phyloP scores from a whole-genome alignment of 2,888 invertebrate species.

The Drosophila ustulata region DNA sequence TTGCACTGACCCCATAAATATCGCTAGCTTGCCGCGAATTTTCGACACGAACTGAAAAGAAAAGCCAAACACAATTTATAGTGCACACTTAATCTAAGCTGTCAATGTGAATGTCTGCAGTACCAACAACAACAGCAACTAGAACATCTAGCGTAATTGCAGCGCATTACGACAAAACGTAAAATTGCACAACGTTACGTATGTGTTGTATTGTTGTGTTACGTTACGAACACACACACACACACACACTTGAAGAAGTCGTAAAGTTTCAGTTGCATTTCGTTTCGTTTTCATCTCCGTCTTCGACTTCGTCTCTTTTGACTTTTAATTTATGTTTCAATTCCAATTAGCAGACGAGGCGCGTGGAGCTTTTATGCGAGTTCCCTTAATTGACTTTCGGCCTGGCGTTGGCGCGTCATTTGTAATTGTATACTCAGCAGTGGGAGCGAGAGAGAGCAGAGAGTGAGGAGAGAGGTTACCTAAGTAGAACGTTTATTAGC shows the following conservation, averaged over 20 bases:
- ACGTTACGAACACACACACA: slow-evolving; percentile 41
- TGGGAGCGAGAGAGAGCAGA: not conserved
- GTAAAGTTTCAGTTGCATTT: slow-evolving; percentile 76
- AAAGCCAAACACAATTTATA: slow-evolving; percentile 73
- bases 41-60: slow-evolving; percentile 33
- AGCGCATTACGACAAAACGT: slow-evolving; percentile 65
- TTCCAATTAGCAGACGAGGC: slow-evolving; percentile 84
- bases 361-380: slow-evolving; percentile 69
- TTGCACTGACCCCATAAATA: slow-evolving; percentile 65
- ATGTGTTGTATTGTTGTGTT: slow-evolving; percentile 37
- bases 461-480: slow-evolving; percentile 32
- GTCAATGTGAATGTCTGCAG: slow-evolving; percentile 64
- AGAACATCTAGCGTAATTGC: slow-evolving; percentile 61
- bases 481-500: slow-evolving; percentile 63
- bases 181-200: slow-evolving; percentile 61
- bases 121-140: slow-evolving; percentile 26
- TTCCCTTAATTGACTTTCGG: slow-evolving; percentile 76
- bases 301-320: slow-evolving; percentile 69
- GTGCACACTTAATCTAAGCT: slow-evolving; percentile 84
- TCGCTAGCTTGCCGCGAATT: slow-evolving; percentile 44
- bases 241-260: slow-evolving; percentile 50
- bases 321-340: slow-evolving; percentile 85
- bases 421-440: slow-evolving; percentile 71
- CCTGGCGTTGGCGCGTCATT: slow-evolving; percentile 76
- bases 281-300: slow-evolving; percentile 49